Evolutionary conservation across 2,888 invertebrate genomes (phyloP).

Genomic region (Melanchra persicariae): DNA sequence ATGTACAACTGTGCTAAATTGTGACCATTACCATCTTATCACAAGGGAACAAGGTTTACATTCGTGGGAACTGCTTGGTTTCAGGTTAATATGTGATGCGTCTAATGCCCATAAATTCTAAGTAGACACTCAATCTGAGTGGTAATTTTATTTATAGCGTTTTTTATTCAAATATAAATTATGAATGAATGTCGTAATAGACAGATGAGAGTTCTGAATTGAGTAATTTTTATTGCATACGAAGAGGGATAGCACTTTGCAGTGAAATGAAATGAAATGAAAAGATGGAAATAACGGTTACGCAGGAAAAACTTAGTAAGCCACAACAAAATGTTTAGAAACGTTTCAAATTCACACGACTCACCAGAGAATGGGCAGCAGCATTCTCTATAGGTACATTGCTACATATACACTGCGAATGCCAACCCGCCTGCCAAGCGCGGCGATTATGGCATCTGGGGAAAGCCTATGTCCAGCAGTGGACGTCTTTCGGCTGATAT

Average conservation of each 20-base stretch:
- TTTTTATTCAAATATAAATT: conserved; percentile 41
- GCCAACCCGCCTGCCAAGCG: too few relatives aligned
- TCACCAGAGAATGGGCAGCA: too few relatives aligned
- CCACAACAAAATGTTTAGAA: too few relatives aligned
- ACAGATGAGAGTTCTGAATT: conserved; percentile 18
- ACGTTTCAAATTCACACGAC: too few relatives aligned
- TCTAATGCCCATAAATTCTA: conserved; percentile 56
- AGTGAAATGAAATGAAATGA: background rate
- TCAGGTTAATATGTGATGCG: conserved; percentile 43
- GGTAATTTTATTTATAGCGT: conserved; percentile 59
- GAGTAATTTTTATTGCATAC: conserved; percentile 28
- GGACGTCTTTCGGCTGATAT: too few relatives aligned
- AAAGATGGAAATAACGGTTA: too few relatives aligned
- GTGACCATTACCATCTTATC: conserved; percentile 45
- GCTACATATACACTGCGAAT: too few relatives aligned
- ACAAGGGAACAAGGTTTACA: conserved; percentile 49
- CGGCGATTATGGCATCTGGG: too few relatives aligned
- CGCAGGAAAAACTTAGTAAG: too few relatives aligned
- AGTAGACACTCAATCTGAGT: conserved; percentile 57
- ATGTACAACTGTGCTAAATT: conserved; percentile 59
- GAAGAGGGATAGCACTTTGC: background rate
- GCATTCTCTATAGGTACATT: too few relatives aligned
- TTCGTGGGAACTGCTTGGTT: conserved; percentile 15
- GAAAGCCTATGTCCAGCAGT: too few relatives aligned
- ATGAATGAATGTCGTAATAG: conserved; percentile 47